phyloP scores from a whole-genome alignment of 2,113 vertebrate genomes.

The Rhineura floridana region DNA sequence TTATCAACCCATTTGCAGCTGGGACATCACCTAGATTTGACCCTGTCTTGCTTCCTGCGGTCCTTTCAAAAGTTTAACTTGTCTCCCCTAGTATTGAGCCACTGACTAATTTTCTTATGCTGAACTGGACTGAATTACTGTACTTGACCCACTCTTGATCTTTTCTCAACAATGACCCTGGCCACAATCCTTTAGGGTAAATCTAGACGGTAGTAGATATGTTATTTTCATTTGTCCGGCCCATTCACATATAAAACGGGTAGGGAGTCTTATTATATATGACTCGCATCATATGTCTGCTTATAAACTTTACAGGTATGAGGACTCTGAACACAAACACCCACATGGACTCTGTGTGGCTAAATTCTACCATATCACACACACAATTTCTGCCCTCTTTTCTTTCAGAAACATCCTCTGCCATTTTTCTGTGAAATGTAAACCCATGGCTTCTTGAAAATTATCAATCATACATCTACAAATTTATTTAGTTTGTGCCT shows the following conservation, averaged over 20 bases:
- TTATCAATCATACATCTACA: constrained; percentile 29
- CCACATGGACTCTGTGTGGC: constrained; percentile 27
- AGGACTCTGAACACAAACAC: no score
- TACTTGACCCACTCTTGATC: not conserved
- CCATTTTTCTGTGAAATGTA: constrained; percentile 28
- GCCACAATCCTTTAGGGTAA: not conserved
- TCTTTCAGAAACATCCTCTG: constrained; percentile 39
- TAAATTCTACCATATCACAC: constrained; percentile 29
- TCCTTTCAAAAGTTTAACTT: not conserved
- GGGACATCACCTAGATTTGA: not conserved
- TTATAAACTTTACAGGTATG: no score
- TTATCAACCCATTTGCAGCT: not conserved
- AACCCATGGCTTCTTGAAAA: constrained; percentile 10
- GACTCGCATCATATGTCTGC: not conserved
- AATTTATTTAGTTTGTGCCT: not conserved
- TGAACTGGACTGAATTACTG: not conserved
- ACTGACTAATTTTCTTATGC: not conserved
- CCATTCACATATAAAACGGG: not conserved
- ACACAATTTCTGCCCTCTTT: not conserved
- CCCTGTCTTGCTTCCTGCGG: not conserved
- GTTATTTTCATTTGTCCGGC: not conserved
- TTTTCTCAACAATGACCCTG: not conserved
- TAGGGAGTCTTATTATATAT: not conserved
- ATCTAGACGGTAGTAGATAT: not conserved
- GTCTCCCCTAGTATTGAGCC: not conserved